These are phyloP conservation scores for Melanostigma gelatinosum DNA, from an alignment of 2,113 vertebrate species.

Conservation along the genomic window DNA sequence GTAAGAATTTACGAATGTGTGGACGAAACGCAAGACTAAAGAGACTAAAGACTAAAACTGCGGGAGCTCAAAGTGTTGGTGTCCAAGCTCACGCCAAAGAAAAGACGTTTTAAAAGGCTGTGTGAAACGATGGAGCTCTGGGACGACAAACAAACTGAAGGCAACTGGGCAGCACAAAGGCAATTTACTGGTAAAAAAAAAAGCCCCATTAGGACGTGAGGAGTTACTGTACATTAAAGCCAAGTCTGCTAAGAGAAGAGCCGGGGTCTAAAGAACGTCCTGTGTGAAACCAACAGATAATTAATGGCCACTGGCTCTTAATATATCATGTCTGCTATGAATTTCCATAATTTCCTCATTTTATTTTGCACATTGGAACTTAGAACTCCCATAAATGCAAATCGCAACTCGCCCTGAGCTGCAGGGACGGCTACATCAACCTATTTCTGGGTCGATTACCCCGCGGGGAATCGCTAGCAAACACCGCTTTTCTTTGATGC, in stretches of 20 bases:
- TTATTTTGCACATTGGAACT: slow-evolving; percentile 55
- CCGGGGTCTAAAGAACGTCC: slow-evolving; percentile 24
- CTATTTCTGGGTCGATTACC: slow-evolving; percentile 56
- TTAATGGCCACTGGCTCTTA: slow-evolving; percentile 43
- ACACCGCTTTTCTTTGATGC: slow-evolving; percentile 36
- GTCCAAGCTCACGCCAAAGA: slow-evolving; percentile 31
- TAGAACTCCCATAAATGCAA: slow-evolving; percentile 54
- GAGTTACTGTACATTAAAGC: slow-evolving; percentile 20
- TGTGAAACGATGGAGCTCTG: slow-evolving; percentile 25
- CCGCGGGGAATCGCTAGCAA: slow-evolving; percentile 40
- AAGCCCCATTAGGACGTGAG: background rate
- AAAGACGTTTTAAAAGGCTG: slow-evolving; percentile 16
- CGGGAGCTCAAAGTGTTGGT: background rate
- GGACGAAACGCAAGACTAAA: background rate
- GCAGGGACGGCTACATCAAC: slow-evolving; percentile 28
- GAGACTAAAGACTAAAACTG: background rate
- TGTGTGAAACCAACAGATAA: slow-evolving; percentile 41
- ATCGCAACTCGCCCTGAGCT: slow-evolving; percentile 37
- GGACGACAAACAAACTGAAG: slow-evolving; percentile 25
- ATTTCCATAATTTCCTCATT: slow-evolving; percentile 62
- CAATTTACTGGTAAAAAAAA: slow-evolving; percentile 7
- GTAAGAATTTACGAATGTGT: background rate
- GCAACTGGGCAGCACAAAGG: background rate
- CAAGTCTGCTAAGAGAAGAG: background rate
- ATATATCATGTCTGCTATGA: slow-evolving; percentile 45